These are phyloP conservation scores for Sebastes elongatus DNA, from an alignment of 2,797 vertebrate species.

Conservation along the genomic window DNA sequence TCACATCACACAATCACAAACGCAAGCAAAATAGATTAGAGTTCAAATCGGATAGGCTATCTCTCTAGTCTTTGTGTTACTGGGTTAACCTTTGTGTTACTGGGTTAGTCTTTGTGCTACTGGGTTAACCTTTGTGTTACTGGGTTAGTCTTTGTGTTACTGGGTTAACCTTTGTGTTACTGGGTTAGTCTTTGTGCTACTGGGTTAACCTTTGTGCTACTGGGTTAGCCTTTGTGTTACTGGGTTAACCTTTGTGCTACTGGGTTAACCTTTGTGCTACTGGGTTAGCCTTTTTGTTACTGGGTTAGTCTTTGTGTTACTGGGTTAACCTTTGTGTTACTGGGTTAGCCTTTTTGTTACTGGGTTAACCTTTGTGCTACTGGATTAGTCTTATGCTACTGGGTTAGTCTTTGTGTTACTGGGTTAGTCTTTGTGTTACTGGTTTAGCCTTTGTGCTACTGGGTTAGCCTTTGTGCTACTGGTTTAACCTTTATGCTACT, in stretches of 20 bases:
- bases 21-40: fast-evolving
- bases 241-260: fast-evolving
- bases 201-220: fast-evolving
- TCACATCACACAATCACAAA: no score
- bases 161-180: fast-evolving
- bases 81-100: no score
- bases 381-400: fast-evolving
- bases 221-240: fast-evolving
- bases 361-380: fast-evolving
- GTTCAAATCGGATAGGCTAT: no score
- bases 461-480: fast-evolving
- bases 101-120: no score
- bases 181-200: no score
- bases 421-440: fast-evolving
- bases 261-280: fast-evolving
- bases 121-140: fast-evolving
- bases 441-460: fast-evolving
- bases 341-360: fast-evolving
- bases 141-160: fast-evolving
- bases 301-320: fast-evolving
- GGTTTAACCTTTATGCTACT: fast-evolving
- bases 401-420: fast-evolving
- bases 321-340: fast-evolving
- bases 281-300: no score
- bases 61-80: no score